These are phyloP conservation scores for Trichomalopsis sarcophagae DNA, from an alignment of 1,140 invertebrate genomes.

Conservation along the genomic window DNA sequence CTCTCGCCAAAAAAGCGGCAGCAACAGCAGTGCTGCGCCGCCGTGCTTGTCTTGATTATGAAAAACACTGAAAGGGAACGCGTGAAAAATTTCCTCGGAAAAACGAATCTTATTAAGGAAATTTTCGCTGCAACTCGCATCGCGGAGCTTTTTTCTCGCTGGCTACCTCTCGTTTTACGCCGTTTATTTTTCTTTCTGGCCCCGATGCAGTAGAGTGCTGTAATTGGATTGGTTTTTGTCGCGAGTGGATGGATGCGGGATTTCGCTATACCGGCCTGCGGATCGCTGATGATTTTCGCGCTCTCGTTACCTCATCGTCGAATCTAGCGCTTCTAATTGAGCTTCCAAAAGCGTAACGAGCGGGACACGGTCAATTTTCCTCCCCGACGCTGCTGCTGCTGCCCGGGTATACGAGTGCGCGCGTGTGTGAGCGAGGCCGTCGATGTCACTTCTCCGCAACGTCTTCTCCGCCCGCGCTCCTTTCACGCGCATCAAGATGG, in stretches of 20 bases:
- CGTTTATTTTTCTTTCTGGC: slow-evolving; percentile 33
- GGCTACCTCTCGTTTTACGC: background rate
- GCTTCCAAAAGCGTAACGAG: background rate
- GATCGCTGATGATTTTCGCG: too few species aligned
- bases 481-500: background rate
- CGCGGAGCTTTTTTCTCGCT: background rate
- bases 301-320: background rate
- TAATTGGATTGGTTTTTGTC: slow-evolving; percentile 46
- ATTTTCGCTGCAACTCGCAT: background rate
- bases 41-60: slow-evolving; percentile 44
- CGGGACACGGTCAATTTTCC: background rate
- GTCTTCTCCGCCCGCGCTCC: background rate
- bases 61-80: slow-evolving; percentile 36
- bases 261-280: background rate
- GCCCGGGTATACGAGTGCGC: background rate
- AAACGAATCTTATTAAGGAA: slow-evolving; percentile 42
- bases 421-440: background rate
- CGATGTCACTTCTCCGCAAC: background rate
- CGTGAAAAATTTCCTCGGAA: slow-evolving; percentile 37
- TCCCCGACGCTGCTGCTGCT: background rate
- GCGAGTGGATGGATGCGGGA: background rate
- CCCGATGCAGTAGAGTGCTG: background rate
- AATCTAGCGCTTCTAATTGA: background rate
- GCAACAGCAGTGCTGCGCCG: background rate
- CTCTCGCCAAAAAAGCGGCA: slow-evolving; percentile 1